These are phyloP conservation scores for Caenorhabditis angaria DNA, from an alignment of 2,888 invertebrate species.

Conservation along the genomic window DNA sequence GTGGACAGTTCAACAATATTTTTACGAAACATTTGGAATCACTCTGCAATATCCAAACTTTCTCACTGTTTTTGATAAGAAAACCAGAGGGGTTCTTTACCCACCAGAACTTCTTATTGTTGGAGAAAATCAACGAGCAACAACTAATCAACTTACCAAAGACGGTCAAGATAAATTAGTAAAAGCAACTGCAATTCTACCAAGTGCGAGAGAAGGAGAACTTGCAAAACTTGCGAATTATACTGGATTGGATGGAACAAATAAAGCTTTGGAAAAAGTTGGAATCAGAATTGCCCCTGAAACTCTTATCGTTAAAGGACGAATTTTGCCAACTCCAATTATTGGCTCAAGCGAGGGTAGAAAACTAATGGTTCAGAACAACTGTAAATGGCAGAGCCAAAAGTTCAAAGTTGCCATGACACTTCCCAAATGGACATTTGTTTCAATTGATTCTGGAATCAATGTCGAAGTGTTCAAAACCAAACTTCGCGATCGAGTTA, in stretches of 20 bases:
- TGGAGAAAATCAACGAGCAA: conserved; percentile 1
- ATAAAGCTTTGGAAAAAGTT: background rate
- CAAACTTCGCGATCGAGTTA: background rate
- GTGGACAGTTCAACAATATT: background rate
- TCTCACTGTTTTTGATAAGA: background rate
- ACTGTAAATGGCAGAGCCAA: background rate
- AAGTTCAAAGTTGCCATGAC: background rate
- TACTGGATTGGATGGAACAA: background rate
- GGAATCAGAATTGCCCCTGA: background rate
- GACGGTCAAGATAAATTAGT: background rate
- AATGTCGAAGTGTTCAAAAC: background rate
- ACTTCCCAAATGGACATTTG: background rate
- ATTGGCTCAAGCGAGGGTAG: background rate
- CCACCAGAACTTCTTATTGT: background rate
- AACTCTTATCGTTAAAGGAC: background rate
- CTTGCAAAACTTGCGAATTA: background rate
- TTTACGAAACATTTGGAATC: background rate
- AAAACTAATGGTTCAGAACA: background rate
- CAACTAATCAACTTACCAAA: background rate
- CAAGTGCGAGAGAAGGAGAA: background rate
- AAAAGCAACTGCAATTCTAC: background rate
- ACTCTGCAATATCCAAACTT: background rate
- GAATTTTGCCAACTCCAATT: background rate
- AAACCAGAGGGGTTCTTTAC: background rate
- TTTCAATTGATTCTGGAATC: background rate